A percentile compares a stretch with the other conserved stretches of the same genome.
Conservation (phyloP, 2,797 vertebrate genomes). For the Bradypodion ventrale region DNA sequence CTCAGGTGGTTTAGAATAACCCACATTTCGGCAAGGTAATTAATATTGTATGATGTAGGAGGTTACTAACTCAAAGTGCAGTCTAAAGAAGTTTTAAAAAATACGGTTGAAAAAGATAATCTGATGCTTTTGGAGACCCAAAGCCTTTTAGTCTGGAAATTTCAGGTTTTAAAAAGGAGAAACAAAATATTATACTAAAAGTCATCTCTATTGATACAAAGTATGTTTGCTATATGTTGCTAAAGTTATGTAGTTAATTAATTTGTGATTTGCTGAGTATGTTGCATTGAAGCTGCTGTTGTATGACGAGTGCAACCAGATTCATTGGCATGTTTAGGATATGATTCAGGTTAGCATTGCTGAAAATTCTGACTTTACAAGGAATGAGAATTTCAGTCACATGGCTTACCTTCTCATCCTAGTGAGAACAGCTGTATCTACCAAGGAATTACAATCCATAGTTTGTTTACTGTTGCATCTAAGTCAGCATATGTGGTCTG, state of each 20-base stretch:
- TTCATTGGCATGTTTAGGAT: background rate
- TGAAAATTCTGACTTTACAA: background rate
- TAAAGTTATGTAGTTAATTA: background rate
- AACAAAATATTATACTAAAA: background rate
- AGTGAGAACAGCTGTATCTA: background rate
- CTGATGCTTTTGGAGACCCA: background rate
- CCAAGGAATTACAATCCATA: background rate
- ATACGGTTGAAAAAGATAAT: background rate
- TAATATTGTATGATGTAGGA: background rate
- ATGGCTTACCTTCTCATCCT: background rate
- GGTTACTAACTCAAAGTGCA: background rate
- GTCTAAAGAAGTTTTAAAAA: background rate
- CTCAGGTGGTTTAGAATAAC: too few species aligned
- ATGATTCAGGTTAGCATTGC: background rate
- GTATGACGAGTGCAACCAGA: background rate
- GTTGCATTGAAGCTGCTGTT: background rate
- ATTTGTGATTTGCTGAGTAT: background rate
- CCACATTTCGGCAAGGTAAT: too few species aligned
- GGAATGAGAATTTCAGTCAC: too few species aligned
- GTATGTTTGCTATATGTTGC: background rate
- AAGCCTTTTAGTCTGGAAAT: background rate
- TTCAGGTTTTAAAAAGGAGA: background rate
- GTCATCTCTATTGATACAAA: background rate
- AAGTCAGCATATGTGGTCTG: background rate
- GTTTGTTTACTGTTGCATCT: background rate